Conservation (phyloP, 2,797 vertebrate species). For the Typhlichthys eigenmanni region DNA sequence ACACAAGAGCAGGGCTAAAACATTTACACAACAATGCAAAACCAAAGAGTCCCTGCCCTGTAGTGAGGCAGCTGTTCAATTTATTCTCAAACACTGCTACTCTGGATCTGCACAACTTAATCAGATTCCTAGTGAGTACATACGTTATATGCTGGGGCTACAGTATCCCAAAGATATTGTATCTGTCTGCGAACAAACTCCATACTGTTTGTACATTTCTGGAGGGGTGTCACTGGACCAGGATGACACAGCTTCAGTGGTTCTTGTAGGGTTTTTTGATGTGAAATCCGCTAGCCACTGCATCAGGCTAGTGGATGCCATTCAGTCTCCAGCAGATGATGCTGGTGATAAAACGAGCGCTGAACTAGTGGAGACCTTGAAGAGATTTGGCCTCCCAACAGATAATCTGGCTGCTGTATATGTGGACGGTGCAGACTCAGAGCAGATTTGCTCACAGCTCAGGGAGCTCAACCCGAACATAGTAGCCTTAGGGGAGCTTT, state of each 20-base stretch:
- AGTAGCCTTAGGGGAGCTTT: slow-evolving; percentile 61
- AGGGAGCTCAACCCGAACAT: slow-evolving; percentile 66
- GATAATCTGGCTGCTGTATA: slow-evolving; percentile 69
- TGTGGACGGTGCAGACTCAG: slow-evolving; percentile 38
- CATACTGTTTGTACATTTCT: slow-evolving; percentile 78
- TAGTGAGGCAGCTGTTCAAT: slow-evolving; percentile 56
- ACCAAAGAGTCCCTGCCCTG: slow-evolving; percentile 29
- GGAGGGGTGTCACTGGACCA: slow-evolving; percentile 49
- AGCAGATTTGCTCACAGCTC: slow-evolving; percentile 61
- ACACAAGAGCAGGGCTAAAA: slow-evolving; percentile 43
- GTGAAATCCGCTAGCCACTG: slow-evolving; percentile 46
- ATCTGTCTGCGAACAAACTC: slow-evolving; percentile 63
- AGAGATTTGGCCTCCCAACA: slow-evolving; percentile 64
- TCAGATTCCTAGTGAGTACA: slow-evolving; percentile 40
- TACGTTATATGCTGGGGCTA: slow-evolving; percentile 56
- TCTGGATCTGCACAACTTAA: slow-evolving; percentile 21
- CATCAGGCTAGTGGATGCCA: slow-evolving; percentile 72
- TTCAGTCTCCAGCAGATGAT: slow-evolving; percentile 33
- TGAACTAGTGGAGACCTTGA: slow-evolving; percentile 55
- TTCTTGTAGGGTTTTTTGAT: slow-evolving; percentile 76
- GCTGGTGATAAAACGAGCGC: slow-evolving; percentile 31
- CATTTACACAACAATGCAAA: background rate
- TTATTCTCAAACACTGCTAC: slow-evolving; percentile 63
- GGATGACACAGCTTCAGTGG: slow-evolving; percentile 44
- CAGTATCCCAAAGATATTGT: slow-evolving; percentile 63